These are phyloP conservation scores for Lates calcarifer DNA, from an alignment of 2,113 vertebrate species.

Conservation along the genomic window DNA sequence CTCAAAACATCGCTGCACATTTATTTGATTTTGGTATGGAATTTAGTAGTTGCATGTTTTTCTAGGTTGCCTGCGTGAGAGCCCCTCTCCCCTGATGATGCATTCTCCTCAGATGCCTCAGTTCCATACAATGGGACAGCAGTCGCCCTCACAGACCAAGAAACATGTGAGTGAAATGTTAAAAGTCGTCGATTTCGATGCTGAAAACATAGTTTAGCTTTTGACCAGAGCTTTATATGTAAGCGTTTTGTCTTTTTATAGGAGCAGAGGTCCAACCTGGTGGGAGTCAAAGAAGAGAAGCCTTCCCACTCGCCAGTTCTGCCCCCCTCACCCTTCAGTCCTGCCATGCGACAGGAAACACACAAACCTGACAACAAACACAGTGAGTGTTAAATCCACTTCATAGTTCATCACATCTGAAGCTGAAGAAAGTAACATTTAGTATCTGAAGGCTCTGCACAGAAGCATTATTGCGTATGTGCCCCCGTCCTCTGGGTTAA, in stretches of 20 bases:
- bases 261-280: constrained; percentile 88
- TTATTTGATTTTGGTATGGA: not conserved
- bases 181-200: not conserved
- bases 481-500: not conserved
- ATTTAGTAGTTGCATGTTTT: constrained; percentile 20
- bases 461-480: not conserved
- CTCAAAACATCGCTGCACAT: not conserved
- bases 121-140: constrained; percentile 88
- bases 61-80: constrained; percentile 89
- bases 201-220: not conserved
- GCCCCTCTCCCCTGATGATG: constrained; percentile 91
- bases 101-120: constrained; percentile 92
- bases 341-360: constrained; percentile 86
- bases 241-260: constrained; percentile 53
- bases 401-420: not conserved
- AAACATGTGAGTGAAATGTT: constrained; percentile 86
- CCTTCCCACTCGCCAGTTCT: constrained; percentile 86
- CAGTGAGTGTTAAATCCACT: constrained; percentile 61
- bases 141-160: constrained; percentile 89
- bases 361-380: constrained; percentile 88
- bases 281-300: constrained; percentile 89
- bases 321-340: constrained; percentile 88
- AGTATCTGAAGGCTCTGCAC: not conserved
- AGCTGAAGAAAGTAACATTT: not conserved
- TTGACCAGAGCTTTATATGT: not conserved